Percentiles rank a stretch among this genome's conserved stretches.
Conservation (phyloP, 2,797 vertebrate species). For the Spinus olivaceus region DNA sequence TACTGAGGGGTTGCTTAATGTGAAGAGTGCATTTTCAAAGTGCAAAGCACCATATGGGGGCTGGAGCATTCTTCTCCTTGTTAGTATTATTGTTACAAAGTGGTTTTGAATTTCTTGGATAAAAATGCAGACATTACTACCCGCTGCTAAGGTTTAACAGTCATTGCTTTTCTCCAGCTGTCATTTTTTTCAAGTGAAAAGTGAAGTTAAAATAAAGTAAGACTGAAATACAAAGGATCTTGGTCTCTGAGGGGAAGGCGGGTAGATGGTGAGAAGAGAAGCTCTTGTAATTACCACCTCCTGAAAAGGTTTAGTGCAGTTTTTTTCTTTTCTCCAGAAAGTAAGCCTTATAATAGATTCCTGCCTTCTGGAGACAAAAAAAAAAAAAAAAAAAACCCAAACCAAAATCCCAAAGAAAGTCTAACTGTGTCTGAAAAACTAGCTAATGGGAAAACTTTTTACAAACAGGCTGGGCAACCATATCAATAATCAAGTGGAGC, state of each 20-base stretch:
- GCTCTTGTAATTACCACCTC: conserved; percentile 33
- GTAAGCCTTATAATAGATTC: not conserved
- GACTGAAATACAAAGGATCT: conserved; percentile 30
- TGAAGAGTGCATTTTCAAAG: not conserved
- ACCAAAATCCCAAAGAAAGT: not conserved
- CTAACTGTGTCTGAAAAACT: not conserved
- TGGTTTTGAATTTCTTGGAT: not conserved
- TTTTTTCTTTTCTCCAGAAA: conserved; percentile 21
- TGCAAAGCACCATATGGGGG: not conserved
- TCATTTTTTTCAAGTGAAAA: conserved; percentile 35
- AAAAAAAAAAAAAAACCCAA: not conserved
- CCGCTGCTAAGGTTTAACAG: conserved; percentile 43
- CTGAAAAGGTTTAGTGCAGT: conserved; percentile 30
- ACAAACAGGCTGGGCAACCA: not conserved
- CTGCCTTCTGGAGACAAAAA: not conserved
- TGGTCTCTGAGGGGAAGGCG: conserved; percentile 2
- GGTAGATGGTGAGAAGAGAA: conserved; percentile 46
- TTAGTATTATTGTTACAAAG: conserved; percentile 28
- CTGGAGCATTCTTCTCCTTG: not conserved
- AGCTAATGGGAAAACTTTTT: not conserved
- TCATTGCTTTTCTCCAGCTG: conserved; percentile 31
- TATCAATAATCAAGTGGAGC: not conserved
- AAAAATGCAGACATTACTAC: conserved; percentile 47
- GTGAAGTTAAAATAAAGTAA: conserved; percentile 38
- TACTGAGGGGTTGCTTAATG: not conserved